Evolutionary conservation across 2,888 invertebrate genomes (phyloP).

Genomic region (Perithous albicinctus): DNA sequence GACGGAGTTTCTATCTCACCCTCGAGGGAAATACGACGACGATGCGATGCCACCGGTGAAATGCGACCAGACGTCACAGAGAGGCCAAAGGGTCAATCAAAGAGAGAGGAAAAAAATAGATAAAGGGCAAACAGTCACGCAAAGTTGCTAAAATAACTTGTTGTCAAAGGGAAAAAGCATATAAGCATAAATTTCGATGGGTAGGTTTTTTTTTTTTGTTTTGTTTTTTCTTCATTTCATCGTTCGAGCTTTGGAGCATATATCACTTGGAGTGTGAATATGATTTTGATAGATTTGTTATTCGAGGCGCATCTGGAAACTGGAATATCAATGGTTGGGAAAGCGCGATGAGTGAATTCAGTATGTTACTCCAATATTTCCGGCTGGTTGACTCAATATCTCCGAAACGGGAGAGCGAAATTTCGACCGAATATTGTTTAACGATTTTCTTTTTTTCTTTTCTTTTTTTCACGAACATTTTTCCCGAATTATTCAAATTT

Average conservation of each 20-base stretch:
- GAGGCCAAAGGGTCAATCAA: neutral
- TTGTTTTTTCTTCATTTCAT: neutral
- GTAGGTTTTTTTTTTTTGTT: neutral
- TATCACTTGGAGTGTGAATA: conserved; percentile 30
- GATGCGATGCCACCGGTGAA: conserved; percentile 6
- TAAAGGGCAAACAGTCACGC: neutral
- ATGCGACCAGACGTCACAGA: neutral
- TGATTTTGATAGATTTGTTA: conserved; percentile 17
- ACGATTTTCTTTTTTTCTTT: neutral
- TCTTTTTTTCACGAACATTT: neutral
- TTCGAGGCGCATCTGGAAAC: conserved; percentile 15
- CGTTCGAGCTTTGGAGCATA: neutral
- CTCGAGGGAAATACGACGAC: conserved; percentile 41
- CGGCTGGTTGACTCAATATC: conserved; percentile 17
- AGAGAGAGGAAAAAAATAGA: neutral
- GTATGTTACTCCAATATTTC: conserved; percentile 25
- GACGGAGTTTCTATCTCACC: conserved; percentile 7
- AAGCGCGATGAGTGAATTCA: conserved; percentile 18
- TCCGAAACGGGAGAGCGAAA: neutral
- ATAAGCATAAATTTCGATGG: neutral
- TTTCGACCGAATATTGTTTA: neutral
- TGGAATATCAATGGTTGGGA: conserved; percentile 12
- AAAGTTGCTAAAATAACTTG: neutral
- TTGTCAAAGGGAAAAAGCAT: neutral
- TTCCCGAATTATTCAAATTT: neutral